Percentiles rank a stretch among this genome's conserved stretches.
These are phyloP conservation scores for Microtus oregoni DNA, from an alignment of 2,113 vertebrate species.

Conservation along the genomic window DNA sequence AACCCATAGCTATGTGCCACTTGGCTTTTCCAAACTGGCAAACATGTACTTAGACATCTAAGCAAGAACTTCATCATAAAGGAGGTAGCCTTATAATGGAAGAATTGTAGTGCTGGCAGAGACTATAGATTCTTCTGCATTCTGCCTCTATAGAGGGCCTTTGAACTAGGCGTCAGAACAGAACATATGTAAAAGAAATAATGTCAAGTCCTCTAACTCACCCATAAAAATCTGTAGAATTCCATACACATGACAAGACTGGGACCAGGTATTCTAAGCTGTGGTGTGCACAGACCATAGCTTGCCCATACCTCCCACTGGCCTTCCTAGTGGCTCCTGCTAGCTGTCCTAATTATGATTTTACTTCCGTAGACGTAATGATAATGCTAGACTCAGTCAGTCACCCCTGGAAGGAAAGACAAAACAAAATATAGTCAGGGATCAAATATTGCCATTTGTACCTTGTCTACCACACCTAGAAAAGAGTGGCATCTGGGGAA, in stretches of 20 bases:
- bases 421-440: not conserved
- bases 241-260: not conserved
- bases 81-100: not conserved
- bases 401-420: not conserved
- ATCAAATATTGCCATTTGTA: not conserved
- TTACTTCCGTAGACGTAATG: not conserved
- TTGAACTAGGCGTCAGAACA: not conserved
- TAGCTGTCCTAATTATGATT: not conserved
- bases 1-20: not conserved
- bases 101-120: not conserved
- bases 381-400: not conserved
- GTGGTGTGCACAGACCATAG: fast-evolving
- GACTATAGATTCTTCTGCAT: fast-evolving
- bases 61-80: not conserved
- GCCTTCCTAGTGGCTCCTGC: fast-evolving
- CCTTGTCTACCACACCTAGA: not conserved
- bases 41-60: not conserved
- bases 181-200: not conserved
- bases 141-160: not conserved
- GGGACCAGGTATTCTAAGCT: fast-evolving
- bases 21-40: not conserved
- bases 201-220: not conserved
- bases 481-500: not conserved
- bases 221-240: not conserved
- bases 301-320: no score